Base-by-base conservation (phyloP, 2,888 invertebrate species). In the Nasonia oneida region DNA sequence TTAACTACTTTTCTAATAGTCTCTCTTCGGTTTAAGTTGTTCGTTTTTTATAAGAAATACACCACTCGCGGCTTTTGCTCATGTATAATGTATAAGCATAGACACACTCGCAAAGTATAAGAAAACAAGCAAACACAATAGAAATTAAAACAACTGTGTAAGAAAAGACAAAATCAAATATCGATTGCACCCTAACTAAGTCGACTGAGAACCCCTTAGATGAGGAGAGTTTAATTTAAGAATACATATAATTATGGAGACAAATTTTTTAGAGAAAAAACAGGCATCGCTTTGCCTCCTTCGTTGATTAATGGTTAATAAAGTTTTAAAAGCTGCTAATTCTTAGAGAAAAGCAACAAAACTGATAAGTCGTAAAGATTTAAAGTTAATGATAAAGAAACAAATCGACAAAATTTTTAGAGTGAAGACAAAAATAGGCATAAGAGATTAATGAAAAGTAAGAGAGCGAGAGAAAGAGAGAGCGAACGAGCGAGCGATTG, bases 1-100 rank as follows among this genome's bases (percentile, higher is more conserved):
- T 91, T 91, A 89, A 87, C 88, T 90, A 89, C 86, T 86, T 89
- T 89, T 88, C 86, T 87, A 89, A 89, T 89, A 81, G 89, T 88
- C 88, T 89, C 88, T 88, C 88, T 86, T 89, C 78, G 82, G 85
- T 88, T 87, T 86, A 87, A 87, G 87, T 87, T 84, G 83, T 87
- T 85, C 82, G 64, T 84, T 83, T 86, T 88, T 84, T 84, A 64
- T 79, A 42, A 81, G 1, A 70, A 33, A 61, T 29, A 39, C 18
- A 50, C 10, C 73, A 79, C 53, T 82, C 67, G 74, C 39, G 82
- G 76, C 77, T 77, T 77, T 47, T 29, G 74, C 78, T 79, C 64
- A 74, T 29, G 61, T 74, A 78, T 42, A 76, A 61, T 75, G 70
- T 81, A 39, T 15, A 80, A 39, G 39, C 29, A 37, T 47, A 74